These are phyloP conservation scores for Crematogaster levior DNA, from an alignment of 2,888 invertebrate genomes.

Conservation along the genomic window DNA sequence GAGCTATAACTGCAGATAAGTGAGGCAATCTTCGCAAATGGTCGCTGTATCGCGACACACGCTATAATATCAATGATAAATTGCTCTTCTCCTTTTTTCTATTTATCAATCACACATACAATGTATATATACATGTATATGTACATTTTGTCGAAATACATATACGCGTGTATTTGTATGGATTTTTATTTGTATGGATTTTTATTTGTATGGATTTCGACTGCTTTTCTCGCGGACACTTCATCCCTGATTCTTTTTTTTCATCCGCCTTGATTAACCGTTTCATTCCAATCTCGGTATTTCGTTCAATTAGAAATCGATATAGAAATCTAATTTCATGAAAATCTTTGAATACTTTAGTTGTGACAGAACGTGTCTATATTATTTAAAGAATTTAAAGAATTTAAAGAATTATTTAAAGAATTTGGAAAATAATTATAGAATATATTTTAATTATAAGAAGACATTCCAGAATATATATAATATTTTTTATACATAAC, in stretches of 20 bases:
- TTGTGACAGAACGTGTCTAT: background rate
- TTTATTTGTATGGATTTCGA: too few species aligned
- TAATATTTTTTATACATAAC: background rate
- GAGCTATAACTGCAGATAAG: background rate
- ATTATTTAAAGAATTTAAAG: too few species aligned
- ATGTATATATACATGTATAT: too few species aligned
- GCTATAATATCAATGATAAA: slow-evolving; percentile 31
- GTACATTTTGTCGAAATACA: background rate
- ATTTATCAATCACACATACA: background rate
- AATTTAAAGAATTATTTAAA: background rate
- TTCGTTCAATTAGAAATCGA: background rate
- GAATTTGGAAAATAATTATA: background rate
- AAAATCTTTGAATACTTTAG: background rate
- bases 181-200: too few species aligned
- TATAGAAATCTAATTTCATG: background rate
- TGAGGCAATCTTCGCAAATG: slow-evolving; percentile 52
- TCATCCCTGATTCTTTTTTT: background rate
- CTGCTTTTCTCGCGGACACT: background rate
- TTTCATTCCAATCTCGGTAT: background rate
- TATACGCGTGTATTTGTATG: background rate
- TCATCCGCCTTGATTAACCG: background rate
- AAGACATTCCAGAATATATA: background rate
- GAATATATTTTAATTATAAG: background rate
- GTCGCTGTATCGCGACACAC: slow-evolving; percentile 6
- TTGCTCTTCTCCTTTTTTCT: background rate